Base-by-base conservation (phyloP, 2,888 invertebrate genomes). In the Thera britannica region DNA sequence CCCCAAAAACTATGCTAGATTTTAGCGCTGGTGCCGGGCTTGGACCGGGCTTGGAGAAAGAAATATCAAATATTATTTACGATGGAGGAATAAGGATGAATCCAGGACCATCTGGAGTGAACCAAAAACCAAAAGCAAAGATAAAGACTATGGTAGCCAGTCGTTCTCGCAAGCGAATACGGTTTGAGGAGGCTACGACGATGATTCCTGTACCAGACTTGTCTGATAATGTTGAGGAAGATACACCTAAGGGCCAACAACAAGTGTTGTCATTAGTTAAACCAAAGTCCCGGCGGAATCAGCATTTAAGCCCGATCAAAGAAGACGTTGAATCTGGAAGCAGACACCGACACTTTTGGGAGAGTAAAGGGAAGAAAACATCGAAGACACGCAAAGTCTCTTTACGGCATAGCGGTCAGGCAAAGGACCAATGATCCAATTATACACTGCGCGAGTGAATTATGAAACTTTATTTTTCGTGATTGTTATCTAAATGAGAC, bases 111-210 rank as follows among this genome's bases (percentile, higher is more conserved):
- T 67, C 73, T n/a, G 63, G 46, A 48, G 54, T 35, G 9, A 59
- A 23, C 23, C 23, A 23, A 23, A 23, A 34, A 61, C 0, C 23
- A 2, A 60, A 55, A 44, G 3, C 48, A 52, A 59, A 60, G 4
- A 23, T n/a, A 54, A 65, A 64, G 34, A 2, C 38, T 23, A 62
- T 38, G 35, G 34, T 35, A 7, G 7, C 54, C 1, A 55, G 60
- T 57, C 59, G 48, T 7, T 54, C 65, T 46, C 67, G 54, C 58
- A 89, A 87, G 67, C 84, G 79, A 52, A 79, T 91, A 48, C 82
- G 90, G 69, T 92, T 92, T 76, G 83, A 88, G 34, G 86, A 88
- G 65, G 77, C 74, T n/a, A 69, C 82, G 6, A 79, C 76, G 2
- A 79, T 77, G 23, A 87, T 88, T 68, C 81, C 83, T 58, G 58